Evolutionary conservation across 2,113 vertebrate species (phyloP).

Genomic region (Oryctolagus cuniculus): DNA sequence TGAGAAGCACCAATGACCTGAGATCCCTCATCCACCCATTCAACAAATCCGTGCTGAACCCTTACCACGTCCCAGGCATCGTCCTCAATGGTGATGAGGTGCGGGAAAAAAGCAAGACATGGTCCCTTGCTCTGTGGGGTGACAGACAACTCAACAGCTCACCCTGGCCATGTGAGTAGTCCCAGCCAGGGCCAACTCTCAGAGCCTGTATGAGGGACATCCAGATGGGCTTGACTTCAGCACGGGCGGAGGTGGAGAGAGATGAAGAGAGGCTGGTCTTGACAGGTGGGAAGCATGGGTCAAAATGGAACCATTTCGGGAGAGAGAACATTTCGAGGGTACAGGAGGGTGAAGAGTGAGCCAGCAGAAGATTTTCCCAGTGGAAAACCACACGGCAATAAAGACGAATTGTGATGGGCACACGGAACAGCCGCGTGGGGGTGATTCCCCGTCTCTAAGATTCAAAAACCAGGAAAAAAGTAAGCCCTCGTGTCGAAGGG

Average conservation of each 20-base stretch:
- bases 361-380: neutral
- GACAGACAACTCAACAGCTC: neutral
- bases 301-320: neutral
- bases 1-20: neutral
- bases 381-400: neutral
- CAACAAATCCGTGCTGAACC: neutral
- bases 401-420: neutral
- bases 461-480: neutral
- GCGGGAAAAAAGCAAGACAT: neutral
- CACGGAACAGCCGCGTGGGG: neutral
- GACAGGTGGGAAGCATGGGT: neutral
- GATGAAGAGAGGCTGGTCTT: neutral
- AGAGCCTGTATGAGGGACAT: neutral
- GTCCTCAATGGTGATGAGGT: neutral
- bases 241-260: neutral
- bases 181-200: neutral
- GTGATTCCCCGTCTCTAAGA: neutral
- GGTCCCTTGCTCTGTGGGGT: neutral
- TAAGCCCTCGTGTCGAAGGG: neutral
- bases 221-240: too few relatives aligned
- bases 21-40: neutral
- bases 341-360: neutral
- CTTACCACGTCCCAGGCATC: accelerated
- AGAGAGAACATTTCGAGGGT: neutral
- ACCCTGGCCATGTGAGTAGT: neutral